Base-by-base conservation (phyloP, 2,113 vertebrate species). In the Dromiciops gliroides region DNA sequence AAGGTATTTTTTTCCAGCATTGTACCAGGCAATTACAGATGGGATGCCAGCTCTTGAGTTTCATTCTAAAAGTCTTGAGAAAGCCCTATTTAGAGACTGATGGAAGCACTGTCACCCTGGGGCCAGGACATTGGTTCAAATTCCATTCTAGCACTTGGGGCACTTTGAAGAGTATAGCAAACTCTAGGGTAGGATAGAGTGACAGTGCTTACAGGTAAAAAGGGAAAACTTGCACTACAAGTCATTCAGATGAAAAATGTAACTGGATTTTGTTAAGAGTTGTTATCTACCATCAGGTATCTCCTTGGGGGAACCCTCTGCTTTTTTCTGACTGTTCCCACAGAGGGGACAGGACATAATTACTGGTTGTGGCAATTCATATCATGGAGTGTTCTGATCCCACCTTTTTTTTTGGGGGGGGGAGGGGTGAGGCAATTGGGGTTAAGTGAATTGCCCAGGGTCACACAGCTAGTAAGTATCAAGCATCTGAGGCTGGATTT, bases 11-110 rank as follows among this genome's bases (percentile, higher is more conserved):
- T 51, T 52, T 25, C 67, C 95, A n/a, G 50, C 48, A 50, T 1
- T 0, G 47, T 1, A 2, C 25, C 22, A 49, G 91, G 44, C 24
- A 19, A 12, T 88, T 0, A 2, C 2, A 4, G 22, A 28, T 0
- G 24, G 2, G 60, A 44, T 0, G 10, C 49, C 51, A 48, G 90
- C 88, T 48, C 47, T 26, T 0, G 14, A 47, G 24, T n/a, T 89
- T 51, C 31, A 91, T 50, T n/a, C 1, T 24, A 7, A 31, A 12
- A 50, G 25, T 48, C 31, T 51, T 56, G 11, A 0, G n/a, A 92
- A 67, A 51, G 25, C 49, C 44, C 26, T 44, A 5, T 28, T 0
- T 0, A 28, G 37, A 91, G 50, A 92, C 2, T 25, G 49, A 12
- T 5, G 9, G 0, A 6, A 75, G 37, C 14, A 44, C 37, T 83